Evolutionary conservation across 2,797 vertebrate species (phyloP).

Genomic region (Champsocephalus esox): DNA sequence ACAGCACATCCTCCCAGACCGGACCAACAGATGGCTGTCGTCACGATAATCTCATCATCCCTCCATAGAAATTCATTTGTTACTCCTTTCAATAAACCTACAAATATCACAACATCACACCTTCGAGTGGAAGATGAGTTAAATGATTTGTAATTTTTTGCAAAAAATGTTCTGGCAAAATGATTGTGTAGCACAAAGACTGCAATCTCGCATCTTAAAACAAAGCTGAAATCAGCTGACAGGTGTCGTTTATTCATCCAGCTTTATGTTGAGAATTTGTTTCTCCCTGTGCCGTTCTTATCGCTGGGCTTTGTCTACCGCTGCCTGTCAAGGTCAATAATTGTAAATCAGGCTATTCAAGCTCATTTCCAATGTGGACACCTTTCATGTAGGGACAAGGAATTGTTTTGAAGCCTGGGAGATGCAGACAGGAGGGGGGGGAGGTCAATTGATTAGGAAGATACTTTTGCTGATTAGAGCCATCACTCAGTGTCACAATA

Average conservation of each 20-base stretch:
- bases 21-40: too few relatives aligned
- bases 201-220: conserved; percentile 26
- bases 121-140: too few relatives aligned
- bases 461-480: conserved; percentile 87
- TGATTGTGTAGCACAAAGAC: not conserved
- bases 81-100: too few relatives aligned
- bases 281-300: conserved; percentile 47
- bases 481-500: conserved; percentile 89
- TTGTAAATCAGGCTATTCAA: conserved; percentile 72
- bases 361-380: conserved; percentile 56
- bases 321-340: conserved; percentile 78
- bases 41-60: too few relatives aligned
- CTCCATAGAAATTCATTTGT: too few relatives aligned
- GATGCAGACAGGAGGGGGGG: conserved; percentile 39
- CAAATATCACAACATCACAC: too few relatives aligned
- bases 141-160: not conserved
- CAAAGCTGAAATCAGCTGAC: conserved; percentile 47
- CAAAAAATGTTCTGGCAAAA: not conserved
- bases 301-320: conserved; percentile 53
- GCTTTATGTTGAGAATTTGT: conserved; percentile 41
- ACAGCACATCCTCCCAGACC: too few relatives aligned
- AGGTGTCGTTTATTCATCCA: conserved; percentile 45
- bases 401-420: conserved; percentile 63
- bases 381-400: conserved; percentile 68
- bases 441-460: conserved; percentile 85